These are phyloP conservation scores for Hydra vulgaris DNA, from an alignment of 30 jellyfish, hydroid and myxozoan species.

Conservation along the genomic window DNA sequence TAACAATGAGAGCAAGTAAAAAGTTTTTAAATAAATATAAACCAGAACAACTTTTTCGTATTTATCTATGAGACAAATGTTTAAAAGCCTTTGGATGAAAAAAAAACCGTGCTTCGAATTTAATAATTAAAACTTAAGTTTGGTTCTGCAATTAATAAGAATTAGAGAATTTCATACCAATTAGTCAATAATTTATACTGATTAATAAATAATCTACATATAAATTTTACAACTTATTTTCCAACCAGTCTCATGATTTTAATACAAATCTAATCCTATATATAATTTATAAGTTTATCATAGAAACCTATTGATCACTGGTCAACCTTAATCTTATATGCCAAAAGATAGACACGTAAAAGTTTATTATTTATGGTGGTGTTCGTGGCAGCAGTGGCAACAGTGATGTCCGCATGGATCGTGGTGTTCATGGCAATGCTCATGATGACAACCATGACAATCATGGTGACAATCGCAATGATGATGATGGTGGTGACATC, in stretches of 20 bases:
- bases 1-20: too few species aligned
- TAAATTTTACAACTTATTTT: not conserved
- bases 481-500: slow-evolving; percentile 24
- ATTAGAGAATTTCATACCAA: too few species aligned
- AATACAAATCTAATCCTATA: not conserved
- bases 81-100: too few species aligned
- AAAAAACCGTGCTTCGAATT: too few species aligned
- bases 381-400: slow-evolving; percentile 7
- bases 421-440: slow-evolving; percentile 46
- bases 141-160: too few species aligned
- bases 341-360: not conserved
- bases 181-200: too few species aligned
- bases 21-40: too few species aligned
- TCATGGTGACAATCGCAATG: slow-evolving; percentile 33
- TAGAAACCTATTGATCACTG: not conserved
- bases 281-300: not conserved
- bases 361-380: not conserved
- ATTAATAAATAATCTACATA: not conserved
- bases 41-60: too few species aligned
- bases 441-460: slow-evolving; percentile 39
- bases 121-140: too few species aligned
- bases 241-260: not conserved
- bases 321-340: not conserved
- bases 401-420: slow-evolving; percentile 16
- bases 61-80: too few species aligned